Base-by-base conservation (phyloP, 1,140 invertebrate genomes). In the Drosophila quadrilineata region DNA sequence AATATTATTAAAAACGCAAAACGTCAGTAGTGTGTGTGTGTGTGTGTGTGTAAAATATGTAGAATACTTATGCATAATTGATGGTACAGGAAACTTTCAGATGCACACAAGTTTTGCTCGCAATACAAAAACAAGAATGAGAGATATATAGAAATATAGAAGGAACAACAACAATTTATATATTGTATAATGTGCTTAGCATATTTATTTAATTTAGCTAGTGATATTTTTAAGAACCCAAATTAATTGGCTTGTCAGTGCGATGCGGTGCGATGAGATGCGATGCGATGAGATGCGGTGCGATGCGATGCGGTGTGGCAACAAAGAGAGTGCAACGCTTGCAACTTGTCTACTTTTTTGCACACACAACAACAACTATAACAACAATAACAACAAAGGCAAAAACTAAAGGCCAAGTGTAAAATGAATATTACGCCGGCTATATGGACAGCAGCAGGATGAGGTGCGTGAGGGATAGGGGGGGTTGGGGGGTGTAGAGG, bases 1-100 rank as follows among this genome's bases (percentile, higher is more conserved):
- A 82, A 82, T 82, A 84, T 82, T 82, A 77, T 82, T 82, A 82
- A 82, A 82, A 82, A 82, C 59, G 73, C 77, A 82, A 84, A 84
- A 62, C 53, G 71, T 53, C 56, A 53, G 50, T 46, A 40, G 4
- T 21, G 19, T 22, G 36, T 1, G 5, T 10, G 22, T 3, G 56
- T n/a, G 8, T 9, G 50, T 66, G 31, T 22, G 35, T 50, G 49
- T 50, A 35, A 57, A 62, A 56, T 77, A 59, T 73, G 46, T 75
- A 49, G 53, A 66, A 71, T 75, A 75, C 72, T 75, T 71, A 36
- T 65, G 24, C 77, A 72, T 82, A 82, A 82, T 82, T 84, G 79
- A 82, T 82, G 76, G 79, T 84, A 62, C 73, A 82, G 77, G 79
- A 79, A 82, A 69, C 65, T 65, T 49, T 17, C 53, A 46, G 45